Conservation (phyloP, 2,888 invertebrate species). For the Chrysolina americana region DNA sequence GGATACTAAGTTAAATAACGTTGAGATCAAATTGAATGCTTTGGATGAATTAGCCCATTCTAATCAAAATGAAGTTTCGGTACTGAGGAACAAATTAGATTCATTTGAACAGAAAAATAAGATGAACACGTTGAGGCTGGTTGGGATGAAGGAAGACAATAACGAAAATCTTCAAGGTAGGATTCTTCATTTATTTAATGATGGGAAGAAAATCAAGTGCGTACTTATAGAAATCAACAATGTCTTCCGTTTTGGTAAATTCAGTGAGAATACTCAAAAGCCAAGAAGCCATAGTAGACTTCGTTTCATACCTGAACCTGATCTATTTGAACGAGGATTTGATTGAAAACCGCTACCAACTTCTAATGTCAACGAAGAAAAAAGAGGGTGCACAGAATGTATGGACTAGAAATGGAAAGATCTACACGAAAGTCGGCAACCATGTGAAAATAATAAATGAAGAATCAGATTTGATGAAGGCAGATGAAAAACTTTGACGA, state of each 20-base stretch:
- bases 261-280: constrained; percentile 1
- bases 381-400: constrained; percentile 13
- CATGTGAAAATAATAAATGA: constrained; percentile 14
- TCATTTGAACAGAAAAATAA: constrained; percentile 7
- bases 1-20: constrained; percentile 13
- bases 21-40: constrained; percentile 4
- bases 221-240: constrained; percentile 6
- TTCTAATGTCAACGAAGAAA: constrained; percentile 14
- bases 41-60: constrained; percentile 12
- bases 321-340: constrained; percentile 16
- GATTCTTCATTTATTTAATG: neutral
- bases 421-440: constrained; percentile 12
- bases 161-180: constrained; percentile 10
- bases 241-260: constrained; percentile 7
- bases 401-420: constrained; percentile 9
- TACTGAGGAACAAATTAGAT: neutral
- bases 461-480: constrained; percentile 6
- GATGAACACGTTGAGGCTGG: constrained; percentile 1
- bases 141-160: constrained; percentile 14
- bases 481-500: neutral
- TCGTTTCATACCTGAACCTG: neutral
- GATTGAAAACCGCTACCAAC: constrained; percentile 10
- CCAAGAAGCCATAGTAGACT: constrained; percentile 13
- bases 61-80: constrained; percentile 3
- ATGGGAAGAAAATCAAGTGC: constrained; percentile 15